Percentiles rank a stretch among this genome's conserved stretches.
Conservation (phyloP, 2,113 vertebrate genomes). For the Patagioenas fasciata region DNA sequence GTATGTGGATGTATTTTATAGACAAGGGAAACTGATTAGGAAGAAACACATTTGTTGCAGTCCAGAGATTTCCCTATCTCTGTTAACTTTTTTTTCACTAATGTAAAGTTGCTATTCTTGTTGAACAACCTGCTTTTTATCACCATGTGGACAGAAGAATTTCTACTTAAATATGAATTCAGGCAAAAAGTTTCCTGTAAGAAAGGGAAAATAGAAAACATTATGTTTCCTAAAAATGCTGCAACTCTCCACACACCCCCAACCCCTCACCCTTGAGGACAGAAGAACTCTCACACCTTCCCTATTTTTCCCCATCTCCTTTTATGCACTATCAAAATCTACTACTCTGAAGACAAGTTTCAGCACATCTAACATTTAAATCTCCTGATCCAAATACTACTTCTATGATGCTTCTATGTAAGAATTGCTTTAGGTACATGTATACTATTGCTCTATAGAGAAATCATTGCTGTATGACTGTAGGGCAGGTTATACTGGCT, state of each 20-base stretch:
- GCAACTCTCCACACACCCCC: not conserved
- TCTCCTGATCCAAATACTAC: not conserved
- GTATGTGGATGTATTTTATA: not conserved
- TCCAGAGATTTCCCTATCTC: not conserved
- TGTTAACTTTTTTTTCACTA: not conserved
- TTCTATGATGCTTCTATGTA: not conserved
- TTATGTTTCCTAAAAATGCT: not conserved
- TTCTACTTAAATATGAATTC: not conserved
- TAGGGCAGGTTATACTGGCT: not conserved
- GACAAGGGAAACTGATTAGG: not conserved
- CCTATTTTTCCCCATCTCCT: not conserved
- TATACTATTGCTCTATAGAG: not conserved
- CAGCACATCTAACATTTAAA: not conserved
- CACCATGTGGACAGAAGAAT: not conserved
- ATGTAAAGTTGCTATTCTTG: not conserved
- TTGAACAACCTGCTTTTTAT: not conserved
- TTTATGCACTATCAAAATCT: not conserved
- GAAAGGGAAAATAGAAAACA: not conserved
- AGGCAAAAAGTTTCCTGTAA: not conserved
- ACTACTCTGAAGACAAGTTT: not conserved
- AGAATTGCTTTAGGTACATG: not conserved
- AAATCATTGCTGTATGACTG: not conserved
- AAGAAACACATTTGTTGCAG: not conserved
- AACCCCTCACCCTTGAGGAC: not conserved
- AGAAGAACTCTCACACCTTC: not conserved